Evolutionary conservation across 2,113 vertebrate species (phyloP), one percentile per base, ranked within the genome.

Genomic region (Poicephalus meyeri): DNA sequence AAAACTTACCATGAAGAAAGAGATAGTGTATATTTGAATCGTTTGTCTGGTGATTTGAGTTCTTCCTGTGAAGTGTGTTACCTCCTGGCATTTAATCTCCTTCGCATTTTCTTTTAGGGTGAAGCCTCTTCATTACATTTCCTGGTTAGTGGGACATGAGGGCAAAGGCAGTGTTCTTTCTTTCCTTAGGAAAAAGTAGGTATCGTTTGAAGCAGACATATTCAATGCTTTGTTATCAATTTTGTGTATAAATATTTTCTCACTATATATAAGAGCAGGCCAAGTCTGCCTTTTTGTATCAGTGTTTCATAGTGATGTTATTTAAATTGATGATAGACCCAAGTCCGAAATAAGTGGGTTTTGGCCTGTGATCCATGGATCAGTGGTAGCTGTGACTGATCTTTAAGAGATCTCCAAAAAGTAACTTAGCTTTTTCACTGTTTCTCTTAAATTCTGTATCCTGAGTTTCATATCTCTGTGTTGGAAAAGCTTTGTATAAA

Each of bases 131-230:
- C 99, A 99, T 95, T 99, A 99, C 95, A 99, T 99, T 95, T 99
- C 99, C 76, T 99, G 99, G 99, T 96, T 99, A 97, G 99, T 99
- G 70, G 99, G 99, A 97, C 99, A 99, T 76, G 99, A 99, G 98
- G 99, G 99, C 74, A 98, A 98, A 93, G 99, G 99, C 96, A 99
- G 99, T 91, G 98, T 99, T 97, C 98, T 99, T 93, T 99, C 99
- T 50, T 98, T 98, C 89, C 99, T 99, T 88, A 98, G 99, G 79
- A 99, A 98, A 97, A 99, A 98, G 99, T 99, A 98, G 97, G 98
- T 98, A 93, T 66, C 81, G 82, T 82, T 92, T 37, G 9, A 86
- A 80, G 55, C 23, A 33, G 1, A 4, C 8, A 58, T 63, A 26
- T 46, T 70, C 50, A 93, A 49, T 91, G 33, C n/a, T 73, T 82